Base-by-base conservation (phyloP, 2,797 vertebrate genomes). In the Lemur catta region DNA sequence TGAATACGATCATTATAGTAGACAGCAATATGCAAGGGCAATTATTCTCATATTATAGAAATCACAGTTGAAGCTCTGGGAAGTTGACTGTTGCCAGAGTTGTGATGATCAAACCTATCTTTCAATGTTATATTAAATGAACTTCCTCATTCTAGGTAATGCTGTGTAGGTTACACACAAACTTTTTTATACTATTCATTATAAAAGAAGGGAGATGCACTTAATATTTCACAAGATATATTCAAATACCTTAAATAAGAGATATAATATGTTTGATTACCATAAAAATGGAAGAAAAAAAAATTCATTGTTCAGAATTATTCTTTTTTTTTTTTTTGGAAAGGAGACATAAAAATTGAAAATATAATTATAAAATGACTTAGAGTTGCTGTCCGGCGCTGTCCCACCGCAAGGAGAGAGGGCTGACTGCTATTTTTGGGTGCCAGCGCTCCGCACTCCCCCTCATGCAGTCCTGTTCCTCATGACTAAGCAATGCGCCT, bases 401-500 rank as follows among this genome's bases (percentile, higher is more conserved):
- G 17, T 74, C 71, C 46, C 15, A 74, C 4, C 8, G 17, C 43
- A 74, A 15, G 48, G 41, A 69, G 63, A 41, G 48, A 4, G 61
- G 71, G 22, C 24, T 26, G 28, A 12, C 35, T 18, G 12, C 28
- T 2, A 15, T 4, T 38, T 17, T 24, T 28, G 3, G 4, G 2
- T 12, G 48, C n/a, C 52, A 59, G 8, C 7, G 2, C 26, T 43
- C 52, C 10, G 26, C 35, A 14, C 5, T 3, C 4, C 22, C 43
- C 41, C 20, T 26, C 11, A 2, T 35, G 17, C 0, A 0, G 46
- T 50, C 46, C 10, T n/a, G 8, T 12, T 30, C 52, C 43, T 50
- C 0, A 28, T 11, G 86, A 43, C 75, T n/a, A 20, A 84, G 28
- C 0, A 0, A 35, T 1, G 10, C 1, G 7, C 35, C 33, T 1